These are phyloP conservation scores for Rhyzopertha dominica DNA, from an alignment of 1,140 invertebrate species.

Conservation along the genomic window DNA sequence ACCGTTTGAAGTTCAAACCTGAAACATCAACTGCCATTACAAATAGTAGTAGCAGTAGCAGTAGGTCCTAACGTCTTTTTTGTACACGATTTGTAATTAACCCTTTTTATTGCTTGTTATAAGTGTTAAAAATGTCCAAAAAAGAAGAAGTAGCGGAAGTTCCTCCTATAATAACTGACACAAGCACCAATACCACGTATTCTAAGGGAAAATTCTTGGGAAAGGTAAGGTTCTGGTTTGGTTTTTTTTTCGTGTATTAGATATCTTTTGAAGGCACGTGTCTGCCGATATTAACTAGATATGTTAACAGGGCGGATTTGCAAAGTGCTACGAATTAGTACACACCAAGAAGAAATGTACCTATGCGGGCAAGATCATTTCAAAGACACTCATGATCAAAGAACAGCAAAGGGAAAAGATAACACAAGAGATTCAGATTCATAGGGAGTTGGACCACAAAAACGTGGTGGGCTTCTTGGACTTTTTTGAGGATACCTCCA, in stretches of 20 bases:
- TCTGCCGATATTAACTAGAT: too few relatives aligned
- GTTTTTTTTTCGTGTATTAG: conserved; percentile 4
- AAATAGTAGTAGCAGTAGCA: too few relatives aligned
- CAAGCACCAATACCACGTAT: conserved; percentile 67
- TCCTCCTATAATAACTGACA: conserved; percentile 78
- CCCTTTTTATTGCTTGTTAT: too few relatives aligned
- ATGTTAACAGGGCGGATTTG: conserved; percentile 99
- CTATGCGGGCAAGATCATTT: conserved; percentile 95
- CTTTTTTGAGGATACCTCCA: conserved; percentile 90
- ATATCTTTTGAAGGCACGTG: not conserved
- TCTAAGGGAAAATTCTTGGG: conserved; percentile 79
- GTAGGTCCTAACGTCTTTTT: too few relatives aligned
- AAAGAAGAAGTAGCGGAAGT: conserved; percentile 66
- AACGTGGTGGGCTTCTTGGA: conserved; percentile 91
- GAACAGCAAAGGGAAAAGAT: conserved; percentile 93
- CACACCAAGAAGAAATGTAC: conserved; percentile 71
- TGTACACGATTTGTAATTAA: too few relatives aligned
- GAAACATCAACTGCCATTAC: too few relatives aligned
- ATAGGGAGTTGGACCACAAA: conserved; percentile 77
- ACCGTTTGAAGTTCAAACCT: too few relatives aligned
- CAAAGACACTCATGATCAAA: conserved; percentile 87
- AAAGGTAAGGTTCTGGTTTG: conserved; percentile 57
- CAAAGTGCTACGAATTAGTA: conserved; percentile 95
- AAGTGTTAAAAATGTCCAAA: conserved; percentile 58
- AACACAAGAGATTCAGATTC: conserved; percentile 93